phyloP scores from a whole-genome alignment of 2,888 invertebrate genomes.

The Tuta absoluta region DNA sequence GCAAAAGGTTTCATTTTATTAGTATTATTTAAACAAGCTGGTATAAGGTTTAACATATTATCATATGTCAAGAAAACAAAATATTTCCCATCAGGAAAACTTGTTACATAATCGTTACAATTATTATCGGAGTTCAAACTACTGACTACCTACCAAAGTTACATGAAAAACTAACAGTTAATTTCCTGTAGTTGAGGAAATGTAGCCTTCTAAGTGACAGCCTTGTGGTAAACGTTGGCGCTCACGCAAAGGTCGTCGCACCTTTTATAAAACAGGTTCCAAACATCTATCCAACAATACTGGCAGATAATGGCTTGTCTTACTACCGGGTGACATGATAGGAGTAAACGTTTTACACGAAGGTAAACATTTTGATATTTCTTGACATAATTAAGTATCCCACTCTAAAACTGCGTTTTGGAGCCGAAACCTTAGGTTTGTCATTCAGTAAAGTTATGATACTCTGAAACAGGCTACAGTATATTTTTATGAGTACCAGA shows the following conservation, averaged over 20 bases:
- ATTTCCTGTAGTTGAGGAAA: constrained; percentile 28
- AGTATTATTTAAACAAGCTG: no score
- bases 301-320: constrained; percentile 24
- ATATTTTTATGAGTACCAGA: no score
- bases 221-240: constrained; percentile 30
- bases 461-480: no score
- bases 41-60: no score
- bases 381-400: no score
- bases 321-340: constrained; percentile 19
- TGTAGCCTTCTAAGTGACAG: constrained; percentile 25
- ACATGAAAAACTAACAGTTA: constrained; percentile 21
- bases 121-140: not conserved
- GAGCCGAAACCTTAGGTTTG: no score
- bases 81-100: not conserved
- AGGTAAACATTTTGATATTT: not conserved
- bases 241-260: constrained; percentile 47
- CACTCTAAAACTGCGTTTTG: no score
- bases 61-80: not conserved
- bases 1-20: not conserved
- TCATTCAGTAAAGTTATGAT: no score
- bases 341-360: not conserved
- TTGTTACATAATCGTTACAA: not conserved
- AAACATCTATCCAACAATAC: constrained; percentile 36
- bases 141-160: constrained; percentile 1
- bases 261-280: constrained; percentile 46